Evolutionary conservation across 2,113 vertebrate species (phyloP).

Genomic region (Hirundichthys speculiger): DNA sequence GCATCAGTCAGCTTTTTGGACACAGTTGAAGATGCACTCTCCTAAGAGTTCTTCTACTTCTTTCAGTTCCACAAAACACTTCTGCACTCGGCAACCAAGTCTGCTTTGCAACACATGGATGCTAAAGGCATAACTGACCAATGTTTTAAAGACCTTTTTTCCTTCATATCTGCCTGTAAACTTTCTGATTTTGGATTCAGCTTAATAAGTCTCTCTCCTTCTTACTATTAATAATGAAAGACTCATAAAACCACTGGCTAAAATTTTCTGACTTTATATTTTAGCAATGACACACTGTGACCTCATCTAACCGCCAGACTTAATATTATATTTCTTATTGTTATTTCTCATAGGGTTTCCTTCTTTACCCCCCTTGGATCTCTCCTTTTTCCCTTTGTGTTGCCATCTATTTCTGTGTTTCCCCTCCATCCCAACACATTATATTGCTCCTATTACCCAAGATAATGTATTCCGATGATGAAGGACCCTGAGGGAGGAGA

Average conservation of each 20-base stretch:
- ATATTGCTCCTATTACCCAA: conserved; percentile 65
- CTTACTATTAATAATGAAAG: conserved; percentile 77
- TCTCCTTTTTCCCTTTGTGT: conserved; percentile 17
- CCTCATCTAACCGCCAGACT: conserved; percentile 70
- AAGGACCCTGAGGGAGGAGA: conserved; percentile 62
- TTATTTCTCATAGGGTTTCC: conserved; percentile 67
- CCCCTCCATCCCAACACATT: conserved; percentile 38
- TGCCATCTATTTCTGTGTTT: not conserved
- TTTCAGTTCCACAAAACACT: no score
- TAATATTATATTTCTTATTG: conserved; percentile 74
- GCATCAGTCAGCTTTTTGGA: not conserved
- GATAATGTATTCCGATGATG: conserved; percentile 70
- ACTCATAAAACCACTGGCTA: conserved; percentile 70
- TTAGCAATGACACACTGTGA: conserved; percentile 64
- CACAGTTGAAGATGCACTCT: not conserved
- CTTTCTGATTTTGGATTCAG: conserved; percentile 69
- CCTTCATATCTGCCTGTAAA: conserved; percentile 43
- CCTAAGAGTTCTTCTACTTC: no score
- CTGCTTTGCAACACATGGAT: conserved; percentile 23
- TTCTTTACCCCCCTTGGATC: conserved; percentile 42
- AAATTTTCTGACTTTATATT: conserved; percentile 72
- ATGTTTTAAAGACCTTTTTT: conserved; percentile 50
- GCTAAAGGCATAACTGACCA: conserved; percentile 29
- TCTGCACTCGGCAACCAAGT: no score
- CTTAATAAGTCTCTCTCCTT: conserved; percentile 65